Conservation (phyloP, 2,113 vertebrate species). For the Hassar affinis region DNA sequence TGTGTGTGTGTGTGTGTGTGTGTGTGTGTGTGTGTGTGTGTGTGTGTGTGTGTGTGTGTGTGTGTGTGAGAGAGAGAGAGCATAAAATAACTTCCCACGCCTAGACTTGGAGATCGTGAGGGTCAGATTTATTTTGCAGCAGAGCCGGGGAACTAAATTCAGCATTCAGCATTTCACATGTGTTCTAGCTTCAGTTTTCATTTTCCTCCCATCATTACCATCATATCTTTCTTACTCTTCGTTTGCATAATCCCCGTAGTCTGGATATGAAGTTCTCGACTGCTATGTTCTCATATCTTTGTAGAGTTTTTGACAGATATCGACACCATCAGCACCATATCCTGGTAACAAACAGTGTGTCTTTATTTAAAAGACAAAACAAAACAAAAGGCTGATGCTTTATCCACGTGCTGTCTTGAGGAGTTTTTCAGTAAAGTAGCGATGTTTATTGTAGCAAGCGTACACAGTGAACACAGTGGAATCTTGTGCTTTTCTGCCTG, state of each 20-base stretch:
- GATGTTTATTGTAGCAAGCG: not conserved
- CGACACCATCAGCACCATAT: not conserved
- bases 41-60: not conserved
- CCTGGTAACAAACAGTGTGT: not conserved
- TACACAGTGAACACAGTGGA: not conserved
- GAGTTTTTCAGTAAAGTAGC: not conserved
- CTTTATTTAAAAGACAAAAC: not conserved
- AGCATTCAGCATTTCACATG: constrained; percentile 7
- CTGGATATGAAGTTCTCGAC: not conserved
- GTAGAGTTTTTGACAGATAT: too few species aligned
- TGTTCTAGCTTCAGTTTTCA: not conserved
- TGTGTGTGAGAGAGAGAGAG: not conserved
- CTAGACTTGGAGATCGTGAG: constrained; percentile 12
- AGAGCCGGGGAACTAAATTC: not conserved
- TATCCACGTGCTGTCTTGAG: not conserved
- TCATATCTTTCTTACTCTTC: not conserved
- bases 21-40: constrained; percentile 14
- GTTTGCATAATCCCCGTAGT: not conserved
- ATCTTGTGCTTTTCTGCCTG: not conserved
- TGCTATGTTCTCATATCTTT: not conserved
- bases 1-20: constrained; percentile 18
- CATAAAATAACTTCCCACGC: constrained; percentile 30
- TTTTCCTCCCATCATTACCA: not conserved
- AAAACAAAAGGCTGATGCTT: not conserved
- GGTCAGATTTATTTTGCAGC: constrained; percentile 23